Percentiles rank a stretch among this genome's conserved stretches.
These are phyloP conservation scores for Botia almorhae DNA, from an alignment of 2,797 vertebrate species.

Conservation along the genomic window DNA sequence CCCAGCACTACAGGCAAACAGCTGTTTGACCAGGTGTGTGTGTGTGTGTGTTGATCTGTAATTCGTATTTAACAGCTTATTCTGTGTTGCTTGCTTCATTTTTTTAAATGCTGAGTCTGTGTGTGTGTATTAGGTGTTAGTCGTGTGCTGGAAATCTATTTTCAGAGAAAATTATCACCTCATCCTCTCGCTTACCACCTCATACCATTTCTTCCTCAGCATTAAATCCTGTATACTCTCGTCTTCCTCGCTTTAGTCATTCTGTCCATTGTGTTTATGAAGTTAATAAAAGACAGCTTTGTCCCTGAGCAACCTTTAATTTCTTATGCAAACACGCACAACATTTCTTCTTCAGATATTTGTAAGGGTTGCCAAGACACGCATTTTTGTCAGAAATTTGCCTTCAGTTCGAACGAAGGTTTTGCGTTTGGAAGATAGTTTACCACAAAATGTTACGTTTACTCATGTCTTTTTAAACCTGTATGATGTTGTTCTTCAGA, in stretches of 20 bases:
- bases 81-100: background rate
- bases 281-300: slow-evolving; percentile 53
- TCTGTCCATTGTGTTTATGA: slow-evolving; percentile 33
- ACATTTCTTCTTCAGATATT: background rate
- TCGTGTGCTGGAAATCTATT: slow-evolving; percentile 22
- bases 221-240: slow-evolving; percentile 14
- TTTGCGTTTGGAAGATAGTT: background rate
- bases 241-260: slow-evolving; percentile 40
- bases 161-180: slow-evolving; percentile 10
- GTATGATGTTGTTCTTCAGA: background rate
- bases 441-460: background rate
- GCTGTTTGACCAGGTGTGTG: slow-evolving; percentile 92
- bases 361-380: background rate
- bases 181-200: slow-evolving; percentile 8
- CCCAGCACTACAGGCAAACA: slow-evolving; percentile 98
- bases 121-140: background rate
- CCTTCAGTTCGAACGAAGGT: background rate
- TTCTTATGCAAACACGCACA: slow-evolving; percentile 6
- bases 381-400: background rate
- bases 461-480: background rate
- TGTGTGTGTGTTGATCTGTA: background rate
- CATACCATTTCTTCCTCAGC: background rate
- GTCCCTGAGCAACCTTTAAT: slow-evolving; percentile 50
- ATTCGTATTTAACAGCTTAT: background rate
- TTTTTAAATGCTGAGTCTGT: background rate